Base-by-base conservation (phyloP, 2,113 vertebrate genomes). In the Thamnophis sirtalis region DNA sequence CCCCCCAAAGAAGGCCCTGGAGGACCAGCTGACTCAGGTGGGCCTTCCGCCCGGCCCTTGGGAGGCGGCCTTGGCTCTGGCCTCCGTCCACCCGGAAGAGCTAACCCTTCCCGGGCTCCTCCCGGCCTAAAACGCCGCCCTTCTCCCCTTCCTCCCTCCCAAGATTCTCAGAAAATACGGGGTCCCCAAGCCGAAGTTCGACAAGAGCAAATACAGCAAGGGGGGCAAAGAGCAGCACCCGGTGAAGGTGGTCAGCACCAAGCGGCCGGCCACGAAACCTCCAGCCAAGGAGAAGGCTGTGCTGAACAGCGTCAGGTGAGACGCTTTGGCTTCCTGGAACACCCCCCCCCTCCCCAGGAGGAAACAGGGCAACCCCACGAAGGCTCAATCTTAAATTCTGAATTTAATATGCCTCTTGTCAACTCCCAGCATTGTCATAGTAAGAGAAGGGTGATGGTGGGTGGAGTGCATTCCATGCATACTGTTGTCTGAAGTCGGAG, bases 21-120 rank as follows among this genome's bases (percentile, higher is more conserved):
- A 99, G 94, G 99, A 99, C 95, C 99, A 99, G 92, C 98, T 99
- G 11, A 99, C 98, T 7, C 99, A 99, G 99, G 99, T 99, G 97
- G 88, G 87, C 86, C 2, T 5, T 5, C 9, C 19, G 51, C 19
- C 54, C 54, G 15, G 4, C 5, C 8, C 17, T 3, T 5, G 43
- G 13, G 21, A 3, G 17, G 7, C 26, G 5, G 49, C 3, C 4
- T 5, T 24, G 3, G 15, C 6, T 50, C 17, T 49, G 5, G 6
- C 33, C 49, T 54, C 7, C 22, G 2, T 3, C 13, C 9, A 1
- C 2, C 0, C 17, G 54, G 15, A 24, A 0, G 22, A 24, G 22
- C 19, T 11, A 2, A 2, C 19, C 9, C 54, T 22, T 38, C 19
- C 3, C 51, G 0, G 50, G 24, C 22, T 2, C 9, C 28, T 2